Evolutionary conservation across 2,113 vertebrate species (phyloP).

Genomic region (Sinocyclocheilus anophthalmus): DNA sequence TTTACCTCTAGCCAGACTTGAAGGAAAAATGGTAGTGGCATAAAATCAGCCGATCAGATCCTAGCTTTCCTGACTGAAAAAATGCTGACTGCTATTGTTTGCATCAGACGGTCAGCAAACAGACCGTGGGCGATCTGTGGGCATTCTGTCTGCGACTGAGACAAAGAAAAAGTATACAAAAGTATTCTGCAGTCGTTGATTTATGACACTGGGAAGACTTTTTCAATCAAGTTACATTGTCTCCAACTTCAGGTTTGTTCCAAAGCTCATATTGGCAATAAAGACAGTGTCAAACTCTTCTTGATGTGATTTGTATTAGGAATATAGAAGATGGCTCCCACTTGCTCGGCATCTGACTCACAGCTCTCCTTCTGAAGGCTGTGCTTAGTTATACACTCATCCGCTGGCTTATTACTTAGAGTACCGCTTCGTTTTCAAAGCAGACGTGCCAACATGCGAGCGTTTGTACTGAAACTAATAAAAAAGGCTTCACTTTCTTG

Average conservation of each 20-base stretch:
- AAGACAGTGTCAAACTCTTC: background rate
- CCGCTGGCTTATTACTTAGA: conserved; percentile 18
- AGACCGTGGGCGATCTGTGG: background rate
- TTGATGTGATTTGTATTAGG: conserved; percentile 14
- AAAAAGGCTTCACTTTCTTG: background rate
- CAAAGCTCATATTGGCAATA: conserved; percentile 17
- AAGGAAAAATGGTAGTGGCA: background rate
- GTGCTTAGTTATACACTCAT: background rate
- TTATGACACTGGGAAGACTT: background rate
- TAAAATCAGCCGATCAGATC: background rate
- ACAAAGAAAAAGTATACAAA: background rate
- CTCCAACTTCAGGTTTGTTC: background rate
- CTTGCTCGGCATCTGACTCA: conserved; percentile 3
- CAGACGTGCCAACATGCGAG: background rate
- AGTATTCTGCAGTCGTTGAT: background rate
- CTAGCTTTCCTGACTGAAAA: background rate
- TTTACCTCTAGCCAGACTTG: background rate
- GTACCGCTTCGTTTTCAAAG: conserved; percentile 17
- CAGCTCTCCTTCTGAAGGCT: background rate
- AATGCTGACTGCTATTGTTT: background rate
- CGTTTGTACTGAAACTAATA: conserved; percentile 1
- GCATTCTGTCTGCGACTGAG: background rate
- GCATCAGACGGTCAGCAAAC: background rate
- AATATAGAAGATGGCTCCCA: background rate
- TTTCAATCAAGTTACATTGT: conserved; percentile 5